Base-by-base conservation (phyloP, 92 coral and sea anemone species). In the Actinernus sp. region DNA sequence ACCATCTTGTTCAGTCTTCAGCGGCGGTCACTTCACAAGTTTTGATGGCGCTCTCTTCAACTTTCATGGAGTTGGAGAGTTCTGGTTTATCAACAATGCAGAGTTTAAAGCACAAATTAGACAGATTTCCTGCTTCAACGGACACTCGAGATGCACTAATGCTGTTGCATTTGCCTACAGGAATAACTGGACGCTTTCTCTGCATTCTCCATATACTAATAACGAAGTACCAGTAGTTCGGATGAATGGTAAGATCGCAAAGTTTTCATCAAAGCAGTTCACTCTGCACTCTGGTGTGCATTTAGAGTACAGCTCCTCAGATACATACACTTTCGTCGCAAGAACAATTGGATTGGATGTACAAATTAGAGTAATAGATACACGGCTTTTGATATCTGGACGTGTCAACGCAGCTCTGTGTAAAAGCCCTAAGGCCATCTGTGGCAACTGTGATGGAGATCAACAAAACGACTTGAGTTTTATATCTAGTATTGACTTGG, bases 11-110 rank as follows among this genome's bases (percentile, higher is more conserved):
- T 88, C 88, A 1, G 85, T 82, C 9, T 83, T 94, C 74, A 69
- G 83, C 16, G 92, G 90, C 23, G 97, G 98, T 23, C 92, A 94
- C 56, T 94, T 80, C 31, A 68, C 96, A 68, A 90, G 83, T 55
- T 94, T 94, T 30, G 98, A 94, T 50, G 90, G 97, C 36, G 92
- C 86, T 44, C 93, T 78, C 46, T 94, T 91, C 59, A 81, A 69
- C 44, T 94, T 94, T 78, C 80, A 75, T 30, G 97, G 90, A 4
- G 79, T 84, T 22, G 98, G 98, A 3, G 98, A 94, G 68, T 94
- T 87, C 54, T 73, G 91, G 86, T 58, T 94, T 20, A 66, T 94
- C 1, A 50, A 79, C 24, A 84, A 82, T 50, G 73, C 55, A 18
- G 71, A 49, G 25, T 76, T 94, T 29, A 79, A 71, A 32, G 90